Evolutionary conservation across 2,113 vertebrate species (phyloP), one percentile per base, ranked within the genome.

Genomic region (Ranitomeya variabilis): DNA sequence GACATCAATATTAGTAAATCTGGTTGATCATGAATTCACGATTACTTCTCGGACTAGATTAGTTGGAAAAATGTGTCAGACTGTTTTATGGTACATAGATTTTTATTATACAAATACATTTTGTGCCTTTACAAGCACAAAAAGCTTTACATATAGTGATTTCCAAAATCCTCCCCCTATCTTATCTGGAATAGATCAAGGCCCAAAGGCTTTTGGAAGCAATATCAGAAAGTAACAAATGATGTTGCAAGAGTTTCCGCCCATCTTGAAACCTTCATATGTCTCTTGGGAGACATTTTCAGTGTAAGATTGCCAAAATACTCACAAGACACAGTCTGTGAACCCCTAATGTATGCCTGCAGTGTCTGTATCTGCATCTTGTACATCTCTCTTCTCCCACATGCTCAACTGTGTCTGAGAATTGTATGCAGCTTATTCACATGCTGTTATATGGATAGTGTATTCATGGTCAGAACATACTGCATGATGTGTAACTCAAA

Each of bases 191-290:
- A 73, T 14, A 37, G 14, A 37, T 37, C 26, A 73, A 37, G 69
- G 31, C 6, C 9, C 45, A 18, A 37, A 74, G 71, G 15, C 15
- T 74, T 74, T 74, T 74, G 71, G 71, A 74, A 37, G 71, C 15
- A 74, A 74, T 45, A 74, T 14, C 31, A 74, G 15, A 74, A 74
- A 74, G 31, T 45, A 18, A 45, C 51, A 74, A 74, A 74, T 74
- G 14, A 74, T 74, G 71, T 74, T 74, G 71, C 71, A 74, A 74
- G 31, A 45, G 71, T 74, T 74, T 74, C 71, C 71, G 16, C 71
- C 71, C 15, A 74, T 45, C 45, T 16, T 66, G 9, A 71, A 45
- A 66, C 80, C 31, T 73, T 73, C 69, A 73, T 73, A 16, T 73
- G 69, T 7, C 31, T 67, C n/a, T 73, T 73, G 26, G 69, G 59